These are phyloP conservation scores for Carcinoscorpius rotundicauda DNA, from an alignment of 1,140 invertebrate species.

Conservation along the genomic window DNA sequence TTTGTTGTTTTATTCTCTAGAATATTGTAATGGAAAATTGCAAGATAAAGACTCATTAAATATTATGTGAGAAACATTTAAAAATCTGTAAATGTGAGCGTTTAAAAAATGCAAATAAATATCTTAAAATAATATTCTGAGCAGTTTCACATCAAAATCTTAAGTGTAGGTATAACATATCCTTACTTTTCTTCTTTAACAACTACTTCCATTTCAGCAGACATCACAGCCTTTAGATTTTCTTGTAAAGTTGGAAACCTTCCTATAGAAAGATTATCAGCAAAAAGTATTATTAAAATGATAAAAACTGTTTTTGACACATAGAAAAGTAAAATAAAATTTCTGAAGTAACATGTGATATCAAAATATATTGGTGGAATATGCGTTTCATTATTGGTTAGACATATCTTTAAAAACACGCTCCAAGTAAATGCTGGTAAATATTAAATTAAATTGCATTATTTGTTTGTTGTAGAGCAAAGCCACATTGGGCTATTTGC, in stretches of 20 bases:
- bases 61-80: constrained; percentile 5
- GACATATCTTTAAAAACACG: not conserved
- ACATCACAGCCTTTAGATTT: constrained; percentile 70
- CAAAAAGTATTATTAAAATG: not conserved
- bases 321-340: not conserved
- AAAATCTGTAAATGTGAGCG: not conserved
- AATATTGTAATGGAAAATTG: no score
- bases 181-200: constrained; percentile 76
- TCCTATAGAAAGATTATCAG: constrained; percentile 32
- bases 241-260: constrained; percentile 80
- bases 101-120: no score
- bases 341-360: no score
- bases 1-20: no score
- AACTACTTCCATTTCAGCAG: constrained; percentile 87
- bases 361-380: no score
- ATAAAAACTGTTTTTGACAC: not conserved
- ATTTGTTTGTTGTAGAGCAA: no score
- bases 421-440: no score
- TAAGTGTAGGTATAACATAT: not conserved
- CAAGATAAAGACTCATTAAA: not conserved
- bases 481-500: no score
- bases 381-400: not conserved
- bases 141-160: not conserved
- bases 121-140: no score
- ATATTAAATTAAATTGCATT: no score